Percentiles rank a stretch among this genome's conserved stretches.
Conservation (phyloP, 2,888 invertebrate genomes). For the Isotomurus palustris region DNA sequence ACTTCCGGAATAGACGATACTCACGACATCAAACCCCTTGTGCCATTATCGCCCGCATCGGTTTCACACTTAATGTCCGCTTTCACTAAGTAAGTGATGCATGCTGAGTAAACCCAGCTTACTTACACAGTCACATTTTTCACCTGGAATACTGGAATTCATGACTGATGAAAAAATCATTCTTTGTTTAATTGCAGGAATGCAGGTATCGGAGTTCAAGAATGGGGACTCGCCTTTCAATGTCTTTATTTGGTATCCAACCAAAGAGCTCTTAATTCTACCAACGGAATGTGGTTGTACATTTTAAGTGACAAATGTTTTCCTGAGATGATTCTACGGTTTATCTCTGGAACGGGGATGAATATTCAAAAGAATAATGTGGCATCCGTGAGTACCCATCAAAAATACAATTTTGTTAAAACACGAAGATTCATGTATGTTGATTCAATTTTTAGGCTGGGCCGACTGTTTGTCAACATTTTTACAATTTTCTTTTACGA, state of each 20-base stretch:
- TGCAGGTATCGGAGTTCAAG: constrained; percentile 65
- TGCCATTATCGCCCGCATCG: constrained; percentile 62
- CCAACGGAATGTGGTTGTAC: constrained; percentile 47
- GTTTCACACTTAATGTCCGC: constrained; percentile 64
- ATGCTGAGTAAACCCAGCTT: background rate
- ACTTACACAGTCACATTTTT: background rate
- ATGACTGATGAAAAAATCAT: background rate
- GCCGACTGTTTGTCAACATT: constrained; percentile 67
- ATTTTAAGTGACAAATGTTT: constrained; percentile 42
- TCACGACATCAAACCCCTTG: constrained; percentile 59
- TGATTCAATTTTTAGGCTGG: constrained; percentile 59
- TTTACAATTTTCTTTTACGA: constrained; percentile 66
- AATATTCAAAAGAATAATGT: constrained; percentile 48
- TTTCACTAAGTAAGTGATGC: constrained; percentile 56
- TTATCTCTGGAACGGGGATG: constrained; percentile 63
- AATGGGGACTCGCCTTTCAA: constrained; percentile 75
- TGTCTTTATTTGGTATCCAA: constrained; percentile 69
- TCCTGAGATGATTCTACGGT: constrained; percentile 58
- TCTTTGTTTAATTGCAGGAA: constrained; percentile 49
- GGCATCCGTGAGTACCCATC: constrained; percentile 26
- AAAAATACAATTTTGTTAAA: too few species aligned
- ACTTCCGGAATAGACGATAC: constrained; percentile 48
- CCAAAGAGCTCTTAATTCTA: constrained; percentile 49
- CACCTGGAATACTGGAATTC: background rate
- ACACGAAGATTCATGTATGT: too few species aligned